These are phyloP conservation scores for Phyllotreta striolata DNA, from an alignment of 2,888 invertebrate species.

Conservation along the genomic window DNA sequence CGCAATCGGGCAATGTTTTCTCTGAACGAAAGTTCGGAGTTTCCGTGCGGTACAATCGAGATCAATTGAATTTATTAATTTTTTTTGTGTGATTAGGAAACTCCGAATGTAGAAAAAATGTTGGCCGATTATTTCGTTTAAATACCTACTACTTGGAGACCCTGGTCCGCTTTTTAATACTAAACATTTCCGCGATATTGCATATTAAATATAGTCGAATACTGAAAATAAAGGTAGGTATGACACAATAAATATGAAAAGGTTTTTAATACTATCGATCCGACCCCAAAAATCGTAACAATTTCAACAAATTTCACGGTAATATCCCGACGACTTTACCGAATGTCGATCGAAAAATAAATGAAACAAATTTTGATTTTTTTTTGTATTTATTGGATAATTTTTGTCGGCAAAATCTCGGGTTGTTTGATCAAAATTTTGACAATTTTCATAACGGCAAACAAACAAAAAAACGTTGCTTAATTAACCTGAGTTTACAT, in stretches of 20 bases:
- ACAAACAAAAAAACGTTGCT: no score
- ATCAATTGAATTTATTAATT: slow-evolving; percentile 2
- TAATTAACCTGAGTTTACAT: no score
- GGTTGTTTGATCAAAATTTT: no score
- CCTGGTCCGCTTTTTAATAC: slow-evolving; percentile 59
- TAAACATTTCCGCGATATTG: slow-evolving; percentile 51
- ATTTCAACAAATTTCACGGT: slow-evolving; percentile 3
- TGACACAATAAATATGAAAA: slow-evolving; percentile 37
- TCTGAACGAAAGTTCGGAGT: neutral
- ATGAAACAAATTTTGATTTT: neutral
- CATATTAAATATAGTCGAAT: slow-evolving; percentile 30
- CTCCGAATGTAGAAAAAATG: neutral
- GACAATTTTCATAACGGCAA: no score
- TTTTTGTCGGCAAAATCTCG: no score
- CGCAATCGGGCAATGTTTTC: slow-evolving; percentile 3
- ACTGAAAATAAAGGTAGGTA: slow-evolving; percentile 43
- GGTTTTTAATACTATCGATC: slow-evolving; percentile 6
- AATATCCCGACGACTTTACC: no score
- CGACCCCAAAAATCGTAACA: slow-evolving; percentile 26
- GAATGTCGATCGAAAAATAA: no score
- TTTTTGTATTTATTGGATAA: neutral
- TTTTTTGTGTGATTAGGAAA: neutral
- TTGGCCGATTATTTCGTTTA: slow-evolving; percentile 22
- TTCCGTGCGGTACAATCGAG: neutral
- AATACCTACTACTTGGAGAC: slow-evolving; percentile 47